Evolutionary conservation across 2,888 invertebrate genomes (phyloP), one percentile per base, ranked within the genome.

Genomic region (Gymnoscelis rufifasciata): DNA sequence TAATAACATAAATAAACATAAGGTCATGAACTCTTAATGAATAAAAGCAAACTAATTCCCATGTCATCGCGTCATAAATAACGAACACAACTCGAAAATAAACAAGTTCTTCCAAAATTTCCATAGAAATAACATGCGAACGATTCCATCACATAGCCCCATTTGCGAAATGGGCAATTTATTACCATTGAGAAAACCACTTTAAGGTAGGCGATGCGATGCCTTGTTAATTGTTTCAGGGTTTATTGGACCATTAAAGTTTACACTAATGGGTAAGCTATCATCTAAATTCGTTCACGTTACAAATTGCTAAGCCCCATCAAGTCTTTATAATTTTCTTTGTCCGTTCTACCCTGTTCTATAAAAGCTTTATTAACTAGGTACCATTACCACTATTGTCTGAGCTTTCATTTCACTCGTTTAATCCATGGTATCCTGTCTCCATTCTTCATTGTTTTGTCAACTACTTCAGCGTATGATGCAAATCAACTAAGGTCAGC

Each of bases 1-100:
- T 28, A 54, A 58, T 54, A 56, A 57, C 57, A 52, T 52, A 53
- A 52, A 50, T 50, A 56, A 47, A 43, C 42, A 43, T 2, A 30
- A 37, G 51, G 47, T 51, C 53, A 14, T 60, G 57, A 57, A 60
- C 50, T 56, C 51, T 30, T 53, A 45, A 49, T 52, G 43, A 52
- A 51, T 33, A 24, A 48, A 50, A 50, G 29, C 44, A 37, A 43
- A 15, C 38, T 51, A 29, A 52, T 42, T 43, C 45, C 8, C 43
- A 36, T 28, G 36, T 42, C 29, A 35, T 27, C 41, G 27, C 30
- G 31, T 19, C 14, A 36, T 47, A 38, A 52, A 49, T 49, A 51
- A 55, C 33, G 12, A 43, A 46, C 30, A 38, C 30, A 29, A 15
- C 35, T 38, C 7, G n/a, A 33, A 40, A 29, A 27, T 12, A 44